A percentile compares a stretch with the other conserved stretches of the same genome.
These are phyloP conservation scores for Phalloptychus januarius DNA, from an alignment of 2,797 vertebrate species.

Conservation along the genomic window DNA sequence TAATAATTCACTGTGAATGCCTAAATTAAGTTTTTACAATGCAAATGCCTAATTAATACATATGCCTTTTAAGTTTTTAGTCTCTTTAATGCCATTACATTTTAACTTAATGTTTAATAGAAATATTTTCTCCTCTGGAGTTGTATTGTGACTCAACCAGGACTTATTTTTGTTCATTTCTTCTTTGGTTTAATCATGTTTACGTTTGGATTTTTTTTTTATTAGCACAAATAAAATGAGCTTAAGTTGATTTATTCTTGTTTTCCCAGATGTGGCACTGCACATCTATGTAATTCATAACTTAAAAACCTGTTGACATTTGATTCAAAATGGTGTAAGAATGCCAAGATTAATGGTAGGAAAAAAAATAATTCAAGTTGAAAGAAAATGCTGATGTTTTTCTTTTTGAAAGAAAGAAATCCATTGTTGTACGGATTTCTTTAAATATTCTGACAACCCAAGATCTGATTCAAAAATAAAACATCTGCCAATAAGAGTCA, in stretches of 20 bases:
- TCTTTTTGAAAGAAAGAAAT: no score
- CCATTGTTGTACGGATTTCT: not conserved
- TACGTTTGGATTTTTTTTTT: not conserved
- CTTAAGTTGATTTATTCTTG: not conserved
- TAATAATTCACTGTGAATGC: not conserved
- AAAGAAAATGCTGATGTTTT: not conserved
- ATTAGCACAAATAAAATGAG: not conserved
- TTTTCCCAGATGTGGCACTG: no score
- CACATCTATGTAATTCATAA: not conserved
- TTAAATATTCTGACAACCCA: not conserved
- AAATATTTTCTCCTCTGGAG: not conserved
- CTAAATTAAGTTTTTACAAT: not conserved
- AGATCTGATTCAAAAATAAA: not conserved
- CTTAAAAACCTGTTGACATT: not conserved
- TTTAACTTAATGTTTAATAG: not conserved
- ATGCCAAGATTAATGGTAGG: not conserved
- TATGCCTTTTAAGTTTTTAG: no score
- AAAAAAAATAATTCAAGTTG: not conserved
- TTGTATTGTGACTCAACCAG: not conserved
- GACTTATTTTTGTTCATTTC: not conserved
- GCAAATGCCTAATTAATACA: not conserved
- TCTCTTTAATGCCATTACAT: no score
- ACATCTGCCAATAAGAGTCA: not conserved
- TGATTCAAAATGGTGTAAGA: not conserved
- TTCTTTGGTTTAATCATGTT: not conserved